phyloP scores from a whole-genome alignment of 2,797 vertebrate species.

The Gouania willdenowi region DNA sequence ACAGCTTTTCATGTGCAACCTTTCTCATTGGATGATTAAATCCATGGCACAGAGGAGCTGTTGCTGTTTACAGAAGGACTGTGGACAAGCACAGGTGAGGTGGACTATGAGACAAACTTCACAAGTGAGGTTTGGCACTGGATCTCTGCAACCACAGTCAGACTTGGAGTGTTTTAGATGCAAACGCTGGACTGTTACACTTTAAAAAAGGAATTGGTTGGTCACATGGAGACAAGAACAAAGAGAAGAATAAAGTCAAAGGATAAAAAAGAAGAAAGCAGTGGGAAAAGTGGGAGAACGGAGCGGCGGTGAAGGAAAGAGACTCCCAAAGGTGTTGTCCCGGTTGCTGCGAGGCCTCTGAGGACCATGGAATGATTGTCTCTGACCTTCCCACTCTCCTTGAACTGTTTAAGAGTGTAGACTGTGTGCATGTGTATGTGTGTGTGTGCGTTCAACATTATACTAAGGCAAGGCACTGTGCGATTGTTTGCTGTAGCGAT shows the following conservation, averaged over 20 bases:
- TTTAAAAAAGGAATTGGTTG: no score
- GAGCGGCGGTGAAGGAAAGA: constrained; percentile 8
- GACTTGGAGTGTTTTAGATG: no score
- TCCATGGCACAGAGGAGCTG: no score
- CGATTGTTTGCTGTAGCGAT: neutral
- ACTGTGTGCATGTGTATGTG: neutral
- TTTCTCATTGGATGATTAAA: no score
- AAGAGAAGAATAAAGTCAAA: neutral
- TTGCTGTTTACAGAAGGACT: no score
- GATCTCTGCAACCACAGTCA: no score
- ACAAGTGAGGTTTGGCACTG: no score
- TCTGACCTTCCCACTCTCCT: constrained; percentile 57
- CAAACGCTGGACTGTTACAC: no score
- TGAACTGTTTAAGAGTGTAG: constrained; percentile 52
- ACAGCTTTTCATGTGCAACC: no score
- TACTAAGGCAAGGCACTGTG: neutral
- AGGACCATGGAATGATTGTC: constrained; percentile 56
- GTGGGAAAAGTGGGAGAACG: constrained; percentile 4
- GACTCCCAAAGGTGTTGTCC: constrained; percentile 62
- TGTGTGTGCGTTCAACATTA: neutral
- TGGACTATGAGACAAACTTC: no score
- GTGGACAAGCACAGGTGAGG: no score
- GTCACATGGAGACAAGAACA: neutral
- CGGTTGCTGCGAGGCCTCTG: constrained; percentile 47
- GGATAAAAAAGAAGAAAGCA: neutral